phyloP scores from a whole-genome alignment of 2,888 invertebrate genomes.

The Conus canariensis region DNA sequence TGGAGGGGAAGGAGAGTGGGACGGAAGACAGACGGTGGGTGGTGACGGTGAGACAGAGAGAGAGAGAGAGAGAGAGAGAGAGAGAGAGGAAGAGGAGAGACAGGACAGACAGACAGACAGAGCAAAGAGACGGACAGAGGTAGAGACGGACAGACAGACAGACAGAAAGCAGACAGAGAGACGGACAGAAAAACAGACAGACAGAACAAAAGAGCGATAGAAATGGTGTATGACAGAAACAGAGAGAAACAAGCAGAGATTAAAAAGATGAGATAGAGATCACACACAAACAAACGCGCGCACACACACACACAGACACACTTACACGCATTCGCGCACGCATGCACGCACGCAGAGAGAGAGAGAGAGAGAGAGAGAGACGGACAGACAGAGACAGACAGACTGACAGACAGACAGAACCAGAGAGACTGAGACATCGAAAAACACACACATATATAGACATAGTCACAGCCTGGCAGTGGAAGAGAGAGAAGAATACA shows the following conservation, averaged over 20 bases:
- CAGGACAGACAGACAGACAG: background rate
- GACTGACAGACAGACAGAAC: background rate
- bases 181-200: background rate
- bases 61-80: background rate
- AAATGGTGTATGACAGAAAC: background rate
- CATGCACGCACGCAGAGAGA: too few species aligned
- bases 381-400: background rate
- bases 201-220: background rate
- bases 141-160: background rate
- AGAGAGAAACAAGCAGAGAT: background rate
- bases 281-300: too few species aligned
- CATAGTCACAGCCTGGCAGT: too few species aligned
- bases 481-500: too few species aligned
- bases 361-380: slow-evolving; percentile 1
- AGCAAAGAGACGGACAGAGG: background rate
- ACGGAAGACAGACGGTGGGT: too few species aligned
- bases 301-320: too few species aligned
- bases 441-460: too few species aligned
- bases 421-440: background rate
- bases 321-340: too few species aligned
- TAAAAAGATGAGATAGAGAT: background rate
- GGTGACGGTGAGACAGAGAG: too few species aligned
- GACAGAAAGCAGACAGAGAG: background rate
- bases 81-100: background rate
- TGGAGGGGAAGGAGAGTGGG: too few species aligned